phyloP scores from a whole-genome alignment of 2,113 vertebrate species.

The Gallinago jamesoni region DNA sequence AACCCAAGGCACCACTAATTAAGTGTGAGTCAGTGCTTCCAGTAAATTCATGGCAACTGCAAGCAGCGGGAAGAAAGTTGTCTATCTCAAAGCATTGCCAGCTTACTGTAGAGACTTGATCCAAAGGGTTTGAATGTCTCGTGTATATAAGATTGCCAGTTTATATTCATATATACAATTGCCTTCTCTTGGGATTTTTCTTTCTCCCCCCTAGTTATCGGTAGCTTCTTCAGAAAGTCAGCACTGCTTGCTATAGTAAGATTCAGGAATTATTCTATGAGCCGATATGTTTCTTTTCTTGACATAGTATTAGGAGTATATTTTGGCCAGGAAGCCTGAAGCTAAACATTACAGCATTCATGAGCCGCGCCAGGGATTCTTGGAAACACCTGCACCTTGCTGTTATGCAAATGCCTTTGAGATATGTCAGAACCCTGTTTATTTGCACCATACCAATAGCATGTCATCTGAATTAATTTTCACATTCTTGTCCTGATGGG shows the following conservation, averaged over 20 bases:
- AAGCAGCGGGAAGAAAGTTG: conserved; percentile 39
- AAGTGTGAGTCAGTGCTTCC: conserved; percentile 22
- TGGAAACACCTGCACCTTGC: conserved; percentile 40
- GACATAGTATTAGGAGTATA: background rate
- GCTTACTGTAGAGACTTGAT: conserved; percentile 6
- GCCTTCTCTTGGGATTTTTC: background rate
- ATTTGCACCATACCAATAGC: conserved; percentile 24
- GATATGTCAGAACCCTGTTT: conserved; percentile 20
- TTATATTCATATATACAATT: background rate
- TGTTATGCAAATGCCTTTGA: conserved; percentile 41
- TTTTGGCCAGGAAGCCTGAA: conserved; percentile 22
- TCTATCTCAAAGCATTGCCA: conserved; percentile 20
- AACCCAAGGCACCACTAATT: background rate
- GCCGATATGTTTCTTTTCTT: background rate
- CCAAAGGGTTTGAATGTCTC: background rate
- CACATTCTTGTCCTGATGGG: conserved; percentile 33
- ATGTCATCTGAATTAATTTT: conserved; percentile 15
- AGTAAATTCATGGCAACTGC: conserved; percentile 40
- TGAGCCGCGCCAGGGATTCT: conserved; percentile 27
- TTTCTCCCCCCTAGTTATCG: background rate
- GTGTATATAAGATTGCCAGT: background rate
- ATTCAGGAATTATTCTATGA: background rate
- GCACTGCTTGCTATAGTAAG: background rate
- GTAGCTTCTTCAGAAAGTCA: background rate
- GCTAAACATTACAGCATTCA: conserved; percentile 11